Percentiles rank a stretch among this genome's conserved stretches.
phyloP scores from a whole-genome alignment of 2,888 invertebrate genomes.

The Pristionchus maxplancki region DNA sequence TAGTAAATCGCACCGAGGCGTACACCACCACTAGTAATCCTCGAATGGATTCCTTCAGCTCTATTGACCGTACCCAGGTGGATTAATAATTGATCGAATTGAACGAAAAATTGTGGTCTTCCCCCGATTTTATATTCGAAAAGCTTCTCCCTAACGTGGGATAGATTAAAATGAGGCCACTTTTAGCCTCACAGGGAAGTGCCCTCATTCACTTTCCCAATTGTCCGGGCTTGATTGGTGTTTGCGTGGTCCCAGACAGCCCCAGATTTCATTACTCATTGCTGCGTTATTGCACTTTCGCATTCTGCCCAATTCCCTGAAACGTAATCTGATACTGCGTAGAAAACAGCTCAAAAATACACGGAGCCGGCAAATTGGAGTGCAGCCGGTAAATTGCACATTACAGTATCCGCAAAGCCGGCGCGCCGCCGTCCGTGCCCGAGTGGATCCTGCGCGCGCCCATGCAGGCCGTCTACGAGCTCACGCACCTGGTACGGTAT shows the following conservation, averaged over 20 bases:
- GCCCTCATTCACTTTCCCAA: neutral
- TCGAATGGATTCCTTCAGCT: no score
- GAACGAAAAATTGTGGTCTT: no score
- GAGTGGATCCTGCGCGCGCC: constrained; percentile 48
- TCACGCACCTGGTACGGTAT: constrained; percentile 69
- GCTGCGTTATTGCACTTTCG: neutral
- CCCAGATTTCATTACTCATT: neutral
- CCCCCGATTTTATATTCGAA: neutral
- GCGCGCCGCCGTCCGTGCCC: neutral
- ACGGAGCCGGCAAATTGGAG: neutral
- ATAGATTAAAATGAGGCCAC: neutral
- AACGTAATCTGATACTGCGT: neutral
- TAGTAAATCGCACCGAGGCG: neutral
- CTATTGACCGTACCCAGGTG: no score
- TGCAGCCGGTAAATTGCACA: neutral
- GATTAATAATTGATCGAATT: no score
- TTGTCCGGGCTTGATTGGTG: neutral
- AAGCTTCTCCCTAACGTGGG: no score
- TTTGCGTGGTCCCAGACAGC: neutral
- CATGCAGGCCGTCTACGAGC: constrained; percentile 67
- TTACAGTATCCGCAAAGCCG: constrained; percentile 14
- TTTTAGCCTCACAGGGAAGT: neutral
- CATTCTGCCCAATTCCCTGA: neutral
- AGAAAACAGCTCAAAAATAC: neutral
- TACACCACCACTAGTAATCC: neutral